phyloP scores from a whole-genome alignment of 2,113 vertebrate species.

The Sinocyclocheilus anophthalmus region DNA sequence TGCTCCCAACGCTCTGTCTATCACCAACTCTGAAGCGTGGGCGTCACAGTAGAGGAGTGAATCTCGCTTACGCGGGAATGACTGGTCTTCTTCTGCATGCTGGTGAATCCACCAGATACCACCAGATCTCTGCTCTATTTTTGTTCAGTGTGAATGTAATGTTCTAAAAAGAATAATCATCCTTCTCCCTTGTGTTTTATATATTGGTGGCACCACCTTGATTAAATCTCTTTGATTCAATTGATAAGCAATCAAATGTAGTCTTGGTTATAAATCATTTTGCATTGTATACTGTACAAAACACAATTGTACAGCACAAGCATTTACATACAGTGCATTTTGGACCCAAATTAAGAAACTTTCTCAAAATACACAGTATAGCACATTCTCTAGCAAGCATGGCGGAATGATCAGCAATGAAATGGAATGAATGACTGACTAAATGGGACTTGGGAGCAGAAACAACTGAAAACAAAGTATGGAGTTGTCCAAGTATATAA shows the following conservation, averaged over 20 bases:
- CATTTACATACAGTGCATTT: background rate
- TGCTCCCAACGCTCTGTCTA: constrained; percentile 26
- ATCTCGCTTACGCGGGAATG: constrained; percentile 26
- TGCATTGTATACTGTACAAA: background rate
- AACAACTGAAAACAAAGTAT: constrained; percentile 41
- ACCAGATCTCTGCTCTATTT: constrained; percentile 17
- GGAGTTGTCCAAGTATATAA: background rate
- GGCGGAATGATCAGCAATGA: constrained; percentile 36
- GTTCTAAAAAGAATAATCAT: background rate
- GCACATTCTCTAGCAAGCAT: constrained; percentile 34
- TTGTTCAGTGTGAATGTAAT: constrained; percentile 7
- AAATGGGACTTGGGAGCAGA: constrained; percentile 43
- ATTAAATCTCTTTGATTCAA: background rate
- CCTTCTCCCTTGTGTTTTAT: background rate
- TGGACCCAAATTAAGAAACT: background rate
- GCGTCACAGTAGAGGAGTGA: constrained; percentile 30
- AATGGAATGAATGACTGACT: constrained; percentile 15
- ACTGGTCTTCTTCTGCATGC: constrained; percentile 1
- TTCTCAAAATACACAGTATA: background rate
- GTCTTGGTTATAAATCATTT: background rate
- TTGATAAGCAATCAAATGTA: background rate
- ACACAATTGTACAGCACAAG: background rate
- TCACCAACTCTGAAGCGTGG: constrained; percentile 29
- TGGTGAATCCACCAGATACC: constrained; percentile 21
- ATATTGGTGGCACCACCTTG: background rate